phyloP scores from a whole-genome alignment of 2,888 invertebrate species.

The Masnerella sp. region DNA sequence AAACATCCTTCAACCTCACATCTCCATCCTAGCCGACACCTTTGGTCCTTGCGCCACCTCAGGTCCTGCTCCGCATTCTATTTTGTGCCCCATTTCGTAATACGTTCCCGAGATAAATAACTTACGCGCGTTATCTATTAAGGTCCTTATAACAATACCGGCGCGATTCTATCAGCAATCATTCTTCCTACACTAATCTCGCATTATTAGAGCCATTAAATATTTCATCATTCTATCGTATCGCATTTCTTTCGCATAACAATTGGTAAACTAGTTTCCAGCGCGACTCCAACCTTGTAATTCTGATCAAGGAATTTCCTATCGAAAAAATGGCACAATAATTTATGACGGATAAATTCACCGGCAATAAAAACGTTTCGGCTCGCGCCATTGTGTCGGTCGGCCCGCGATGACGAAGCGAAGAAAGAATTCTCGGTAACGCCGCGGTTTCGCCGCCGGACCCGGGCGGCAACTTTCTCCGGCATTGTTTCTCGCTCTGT shows the following conservation, averaged over 20 bases:
- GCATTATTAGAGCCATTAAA: constrained; percentile 41
- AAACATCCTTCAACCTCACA: too few relatives aligned
- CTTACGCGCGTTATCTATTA: constrained; percentile 40
- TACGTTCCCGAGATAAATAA: constrained; percentile 23
- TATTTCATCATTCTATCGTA: constrained; percentile 54
- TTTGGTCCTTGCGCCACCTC: too few relatives aligned
- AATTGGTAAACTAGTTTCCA: constrained; percentile 48
- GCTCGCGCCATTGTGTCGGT: too few relatives aligned
- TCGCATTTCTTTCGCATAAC: constrained; percentile 46
- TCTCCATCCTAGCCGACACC: too few relatives aligned
- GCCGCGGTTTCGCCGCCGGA: constrained; percentile 32
- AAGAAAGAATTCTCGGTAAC: too few relatives aligned
- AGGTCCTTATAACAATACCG: constrained; percentile 41
- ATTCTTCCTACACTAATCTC: constrained; percentile 28
- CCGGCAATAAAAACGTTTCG: too few relatives aligned
- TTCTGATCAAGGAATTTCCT: constrained; percentile 29
- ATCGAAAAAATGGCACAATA: constrained; percentile 16
- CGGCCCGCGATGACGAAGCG: too few relatives aligned
- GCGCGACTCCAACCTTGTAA: constrained; percentile 38
- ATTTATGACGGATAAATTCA: constrained; percentile 23
- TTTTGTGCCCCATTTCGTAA: constrained; percentile 27
- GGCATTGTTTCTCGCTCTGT: constrained; percentile 40
- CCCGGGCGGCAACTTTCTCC: constrained; percentile 39
- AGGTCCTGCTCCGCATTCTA: constrained; percentile 20
- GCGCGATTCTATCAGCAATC: constrained; percentile 42